Percentiles rank a stretch among this genome's conserved stretches.
phyloP scores from a whole-genome alignment of 2,888 invertebrate species.

The Brenthis hecate region DNA sequence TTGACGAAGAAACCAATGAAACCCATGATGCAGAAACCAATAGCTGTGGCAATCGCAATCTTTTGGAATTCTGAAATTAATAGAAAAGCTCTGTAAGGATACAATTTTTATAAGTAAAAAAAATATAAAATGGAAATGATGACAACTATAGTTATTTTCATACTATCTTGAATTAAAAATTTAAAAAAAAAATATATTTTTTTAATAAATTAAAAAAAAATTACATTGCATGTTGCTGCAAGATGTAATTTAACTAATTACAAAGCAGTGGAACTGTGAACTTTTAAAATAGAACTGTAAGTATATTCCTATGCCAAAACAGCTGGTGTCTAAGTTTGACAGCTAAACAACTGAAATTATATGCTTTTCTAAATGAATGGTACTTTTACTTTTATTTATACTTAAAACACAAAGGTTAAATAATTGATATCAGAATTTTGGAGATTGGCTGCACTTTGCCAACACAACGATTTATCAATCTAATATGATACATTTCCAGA shows the following conservation, averaged over 20 bases:
- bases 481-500: constrained; percentile 11
- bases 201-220: too few relatives aligned
- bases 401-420: background rate
- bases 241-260: too few relatives aligned
- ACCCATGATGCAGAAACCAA: constrained; percentile 99
- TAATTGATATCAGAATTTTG: background rate
- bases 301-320: background rate
- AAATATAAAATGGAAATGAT: background rate
- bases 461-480: constrained; percentile 2
- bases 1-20: constrained; percentile 99
- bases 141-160: too few relatives aligned
- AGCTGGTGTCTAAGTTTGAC: constrained; percentile 1
- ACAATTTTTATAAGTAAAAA: background rate
- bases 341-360: background rate
- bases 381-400: background rate
- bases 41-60: constrained; percentile 99
- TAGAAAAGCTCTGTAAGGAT: background rate
- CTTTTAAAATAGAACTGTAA: background rate
- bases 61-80: constrained; percentile 96
- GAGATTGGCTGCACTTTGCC: background rate
- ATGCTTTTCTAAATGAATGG: background rate
- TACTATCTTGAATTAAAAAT: too few relatives aligned
- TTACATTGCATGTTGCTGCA: too few relatives aligned
- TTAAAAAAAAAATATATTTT: too few relatives aligned
- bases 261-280: too few relatives aligned